Conservation (phyloP, 2,797 vertebrate genomes). For the Anguilla obscura region DNA sequence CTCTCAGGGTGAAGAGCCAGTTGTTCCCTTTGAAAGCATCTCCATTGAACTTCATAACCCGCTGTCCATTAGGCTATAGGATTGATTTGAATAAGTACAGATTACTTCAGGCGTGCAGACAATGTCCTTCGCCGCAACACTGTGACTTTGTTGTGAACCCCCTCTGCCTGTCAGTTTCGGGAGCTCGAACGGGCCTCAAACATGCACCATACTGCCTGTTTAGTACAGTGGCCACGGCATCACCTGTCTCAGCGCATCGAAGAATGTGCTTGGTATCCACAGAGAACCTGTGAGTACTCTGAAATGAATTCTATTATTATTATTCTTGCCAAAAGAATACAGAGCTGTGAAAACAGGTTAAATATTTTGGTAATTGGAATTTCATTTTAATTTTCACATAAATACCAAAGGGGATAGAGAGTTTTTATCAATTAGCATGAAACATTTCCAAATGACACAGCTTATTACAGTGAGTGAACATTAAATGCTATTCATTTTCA, state of each 20-base stretch:
- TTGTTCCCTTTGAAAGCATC: constrained; percentile 25
- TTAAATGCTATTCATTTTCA: too few relatives aligned
- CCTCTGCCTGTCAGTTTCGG: constrained; percentile 20
- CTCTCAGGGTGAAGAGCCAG: constrained; percentile 29
- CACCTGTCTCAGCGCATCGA: background rate
- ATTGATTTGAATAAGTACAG: constrained; percentile 31
- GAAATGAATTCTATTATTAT: background rate
- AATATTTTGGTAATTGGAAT: background rate
- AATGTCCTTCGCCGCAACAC: constrained; percentile 19
- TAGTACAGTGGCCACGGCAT: background rate
- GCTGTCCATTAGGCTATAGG: background rate
- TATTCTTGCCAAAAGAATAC: background rate
- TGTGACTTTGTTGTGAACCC: background rate
- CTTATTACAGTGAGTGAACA: too few relatives aligned
- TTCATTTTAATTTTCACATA: background rate
- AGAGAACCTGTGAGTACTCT: background rate
- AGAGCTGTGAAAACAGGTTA: background rate
- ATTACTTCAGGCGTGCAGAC: constrained; percentile 20
- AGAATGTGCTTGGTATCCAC: background rate
- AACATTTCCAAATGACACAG: background rate
- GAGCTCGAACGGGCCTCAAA: constrained; percentile 30
- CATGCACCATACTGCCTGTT: constrained; percentile 23
- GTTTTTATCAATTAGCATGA: background rate
- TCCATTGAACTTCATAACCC: background rate
- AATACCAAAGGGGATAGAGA: background rate